These are phyloP conservation scores for Patella depressa DNA, from an alignment of 2,888 invertebrate species.

Conservation along the genomic window DNA sequence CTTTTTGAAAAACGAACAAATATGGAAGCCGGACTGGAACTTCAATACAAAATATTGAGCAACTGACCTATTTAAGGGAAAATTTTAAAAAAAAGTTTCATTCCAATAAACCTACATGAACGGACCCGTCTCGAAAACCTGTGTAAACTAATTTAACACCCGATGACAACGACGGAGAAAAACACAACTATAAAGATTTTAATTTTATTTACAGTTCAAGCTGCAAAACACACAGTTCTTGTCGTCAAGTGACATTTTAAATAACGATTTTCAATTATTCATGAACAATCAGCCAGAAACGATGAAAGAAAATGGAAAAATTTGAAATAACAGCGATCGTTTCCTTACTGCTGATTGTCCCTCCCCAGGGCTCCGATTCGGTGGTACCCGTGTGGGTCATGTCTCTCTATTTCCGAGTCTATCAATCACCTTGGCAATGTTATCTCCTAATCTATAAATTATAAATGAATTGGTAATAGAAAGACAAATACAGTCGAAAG, in stretches of 20 bases:
- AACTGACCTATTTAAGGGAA: too few relatives aligned
- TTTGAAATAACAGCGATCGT: not conserved
- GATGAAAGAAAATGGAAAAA: not conserved
- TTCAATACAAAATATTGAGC: too few relatives aligned
- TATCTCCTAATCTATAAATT: not conserved
- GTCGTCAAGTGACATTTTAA: conserved; percentile 1
- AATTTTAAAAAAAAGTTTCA: too few relatives aligned
- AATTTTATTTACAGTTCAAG: not conserved
- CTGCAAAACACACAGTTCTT: not conserved
- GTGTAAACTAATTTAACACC: conserved; percentile 12
- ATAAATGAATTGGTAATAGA: conserved; percentile 5
- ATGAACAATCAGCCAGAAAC: not conserved
- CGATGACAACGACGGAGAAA: not conserved
- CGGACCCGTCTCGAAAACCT: conserved; percentile 27
- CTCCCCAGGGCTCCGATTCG: not conserved
- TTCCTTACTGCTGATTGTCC: conserved; percentile 3
- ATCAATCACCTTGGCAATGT: conserved; percentile 2
- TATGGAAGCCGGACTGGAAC: too few relatives aligned
- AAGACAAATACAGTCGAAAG: not conserved
- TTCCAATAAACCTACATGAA: conserved; percentile 24
- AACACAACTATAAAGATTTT: conserved; percentile 5
- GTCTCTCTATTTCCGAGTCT: conserved; percentile 5
- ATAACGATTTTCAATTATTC: conserved; percentile 3
- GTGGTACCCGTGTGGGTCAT: not conserved
- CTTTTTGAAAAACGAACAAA: too few relatives aligned